phyloP scores from a whole-genome alignment of 2,797 vertebrate genomes.

The Premnoplex brunnescens region DNA sequence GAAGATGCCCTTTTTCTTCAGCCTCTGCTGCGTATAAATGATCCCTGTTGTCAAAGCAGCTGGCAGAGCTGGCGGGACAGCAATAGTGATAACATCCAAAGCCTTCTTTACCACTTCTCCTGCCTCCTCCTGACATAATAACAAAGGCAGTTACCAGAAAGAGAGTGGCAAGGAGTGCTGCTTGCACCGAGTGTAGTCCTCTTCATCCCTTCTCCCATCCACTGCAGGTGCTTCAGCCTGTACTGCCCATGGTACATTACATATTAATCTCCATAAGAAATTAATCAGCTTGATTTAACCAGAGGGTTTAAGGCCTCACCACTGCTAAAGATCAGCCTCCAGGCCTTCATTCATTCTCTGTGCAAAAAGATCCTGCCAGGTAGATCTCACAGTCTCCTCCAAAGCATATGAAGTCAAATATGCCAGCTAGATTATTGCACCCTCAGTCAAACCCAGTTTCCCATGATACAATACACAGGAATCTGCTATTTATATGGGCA shows the following conservation, averaged over 20 bases:
- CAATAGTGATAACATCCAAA: constrained; percentile 81
- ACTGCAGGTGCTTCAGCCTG: not conserved
- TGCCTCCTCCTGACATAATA: constrained; percentile 58
- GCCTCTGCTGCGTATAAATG: constrained; percentile 78
- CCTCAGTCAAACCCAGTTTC: not conserved
- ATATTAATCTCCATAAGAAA: not conserved
- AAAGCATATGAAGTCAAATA: not conserved
- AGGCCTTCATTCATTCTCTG: not conserved
- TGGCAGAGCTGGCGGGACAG: constrained; percentile 80
- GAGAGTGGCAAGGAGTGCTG: not conserved
- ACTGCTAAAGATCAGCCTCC: not conserved
- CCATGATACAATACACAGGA: not conserved
- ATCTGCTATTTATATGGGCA: not conserved
- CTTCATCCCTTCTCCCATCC: not conserved
- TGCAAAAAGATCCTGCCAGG: not conserved
- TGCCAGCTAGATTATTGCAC: not conserved
- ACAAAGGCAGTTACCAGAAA: not conserved
- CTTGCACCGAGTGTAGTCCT: not conserved
- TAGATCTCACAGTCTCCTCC: not conserved
- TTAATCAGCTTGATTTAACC: not conserved
- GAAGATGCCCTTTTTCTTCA: constrained; percentile 80
- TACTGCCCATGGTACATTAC: not conserved
- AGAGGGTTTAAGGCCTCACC: not conserved
- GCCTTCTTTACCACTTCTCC: constrained; percentile 79
- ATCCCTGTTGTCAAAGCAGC: constrained; percentile 81